Evolutionary conservation across 1,140 invertebrate genomes (phyloP).

Genomic region (Zaprionus taronus): DNA sequence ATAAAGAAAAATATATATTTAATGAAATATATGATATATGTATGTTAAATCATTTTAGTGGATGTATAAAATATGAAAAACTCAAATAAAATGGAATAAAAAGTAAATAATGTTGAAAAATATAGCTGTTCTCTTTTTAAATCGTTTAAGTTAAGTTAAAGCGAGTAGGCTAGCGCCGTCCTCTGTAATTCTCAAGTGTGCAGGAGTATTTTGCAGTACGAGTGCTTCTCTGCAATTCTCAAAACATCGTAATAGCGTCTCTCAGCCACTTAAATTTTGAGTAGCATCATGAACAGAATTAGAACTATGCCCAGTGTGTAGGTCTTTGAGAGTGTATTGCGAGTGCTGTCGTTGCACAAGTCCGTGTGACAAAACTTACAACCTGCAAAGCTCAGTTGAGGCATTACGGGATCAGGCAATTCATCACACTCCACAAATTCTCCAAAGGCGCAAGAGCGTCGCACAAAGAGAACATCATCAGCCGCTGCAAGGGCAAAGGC

Average conservation of each 20-base stretch:
- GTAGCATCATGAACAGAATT: conserved; percentile 2
- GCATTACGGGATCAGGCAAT: conserved; percentile 60
- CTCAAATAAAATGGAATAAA: conserved; percentile 58
- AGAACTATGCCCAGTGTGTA: background rate
- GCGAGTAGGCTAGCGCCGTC: background rate
- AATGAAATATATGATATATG: conserved; percentile 61
- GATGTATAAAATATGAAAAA: conserved; percentile 72
- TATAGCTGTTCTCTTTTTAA: background rate
- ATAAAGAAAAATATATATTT: conserved; percentile 60
- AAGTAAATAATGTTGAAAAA: conserved; percentile 18
- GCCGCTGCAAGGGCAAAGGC: conserved; percentile 20
- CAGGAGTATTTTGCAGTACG: background rate
- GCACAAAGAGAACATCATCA: conserved; percentile 56
- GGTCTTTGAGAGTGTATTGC: background rate
- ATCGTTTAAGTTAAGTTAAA: background rate
- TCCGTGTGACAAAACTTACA: conserved; percentile 65
- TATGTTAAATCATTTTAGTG: conserved; percentile 82
- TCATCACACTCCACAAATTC: conserved; percentile 65
- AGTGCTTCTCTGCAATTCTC: background rate
- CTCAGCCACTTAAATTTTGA: background rate
- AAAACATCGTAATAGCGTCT: background rate
- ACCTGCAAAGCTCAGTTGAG: conserved; percentile 52
- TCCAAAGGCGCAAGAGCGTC: conserved; percentile 67
- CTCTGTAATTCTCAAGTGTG: background rate
- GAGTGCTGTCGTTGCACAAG: conserved; percentile 56